Evolutionary conservation across 2,888 invertebrate genomes (phyloP), one percentile per base, ranked within the genome.

Genomic region (Macropis europaea): DNA sequence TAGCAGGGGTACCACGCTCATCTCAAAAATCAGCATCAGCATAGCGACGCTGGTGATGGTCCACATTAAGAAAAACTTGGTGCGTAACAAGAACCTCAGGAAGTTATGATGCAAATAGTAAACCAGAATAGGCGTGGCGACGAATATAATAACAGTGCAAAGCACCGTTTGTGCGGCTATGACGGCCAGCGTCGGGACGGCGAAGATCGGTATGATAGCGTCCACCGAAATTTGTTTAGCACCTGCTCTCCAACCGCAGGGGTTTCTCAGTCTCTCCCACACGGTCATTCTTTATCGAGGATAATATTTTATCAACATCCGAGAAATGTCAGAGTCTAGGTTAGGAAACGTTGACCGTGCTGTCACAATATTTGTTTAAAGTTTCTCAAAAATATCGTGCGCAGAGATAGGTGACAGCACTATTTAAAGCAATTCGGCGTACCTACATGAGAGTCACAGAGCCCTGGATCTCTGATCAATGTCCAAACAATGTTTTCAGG

Each of bases 11-110:
- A 96, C 92, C n/a, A 95, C 94, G 72, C 91, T 91, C 60, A 93
- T 88, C 87, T 96, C 94, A 90, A 95, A 96, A 17, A 96, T 91
- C 19, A 94, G 79, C 83, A 94, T 93, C 87, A 96, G 90, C 80
- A 92, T 92, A 3, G 93, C 81, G 2, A 93, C 91, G 7, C 96
- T 95, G 43, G 94, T 93, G 40, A 95, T 85, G 0, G 94, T 92
- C 96, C 96, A 96, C 77, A 94, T 92, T 70, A 93, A 92, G 88
- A 96, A 96, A 88, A 96, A 96, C 84, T 93, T 93, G 1, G 95
- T 94, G 67, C 93, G 92, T 2, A 89, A 85, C 13, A 88, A 60
- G 66, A 90, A 89, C 76, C 86, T 83, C 5, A 90, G 74, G 59
- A 90, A 89, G 77, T 88, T 88, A 47, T 86, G 86, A 57, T 90